Conservation (phyloP, 2,888 invertebrate genomes). For the Agriopis leucophaearia region DNA sequence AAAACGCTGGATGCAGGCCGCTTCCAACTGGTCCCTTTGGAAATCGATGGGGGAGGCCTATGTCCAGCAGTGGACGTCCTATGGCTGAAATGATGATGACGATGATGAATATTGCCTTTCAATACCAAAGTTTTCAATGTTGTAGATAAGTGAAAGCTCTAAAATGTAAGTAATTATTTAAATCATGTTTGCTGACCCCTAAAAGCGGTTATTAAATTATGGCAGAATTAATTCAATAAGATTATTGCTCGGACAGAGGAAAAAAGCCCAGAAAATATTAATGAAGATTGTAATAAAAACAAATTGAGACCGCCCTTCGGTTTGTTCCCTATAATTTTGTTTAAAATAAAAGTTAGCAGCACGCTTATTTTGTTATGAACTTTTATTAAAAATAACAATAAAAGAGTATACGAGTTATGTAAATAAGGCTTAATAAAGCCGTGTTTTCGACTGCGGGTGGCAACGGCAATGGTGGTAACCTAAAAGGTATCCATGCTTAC, state of each 20-base stretch:
- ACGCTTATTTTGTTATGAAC: conserved; percentile 2
- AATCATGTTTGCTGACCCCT: conserved; percentile 6
- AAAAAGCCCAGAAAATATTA: conserved; percentile 43
- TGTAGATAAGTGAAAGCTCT: too few species aligned
- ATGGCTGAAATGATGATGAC: too few species aligned
- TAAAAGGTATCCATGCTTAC: too few species aligned
- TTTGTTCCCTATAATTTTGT: conserved; percentile 21
- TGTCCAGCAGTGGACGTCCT: too few species aligned
- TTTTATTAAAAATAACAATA: background rate
- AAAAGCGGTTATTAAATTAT: conserved; percentile 41
- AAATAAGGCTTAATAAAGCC: too few species aligned
- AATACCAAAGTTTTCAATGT: too few species aligned
- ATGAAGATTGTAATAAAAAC: conserved; percentile 40
- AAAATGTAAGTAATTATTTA: background rate
- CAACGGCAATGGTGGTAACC: too few species aligned
- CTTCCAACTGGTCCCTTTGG: too few species aligned
- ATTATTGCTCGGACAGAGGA: conserved; percentile 41
- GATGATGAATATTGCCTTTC: too few species aligned
- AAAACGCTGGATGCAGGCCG: too few species aligned
- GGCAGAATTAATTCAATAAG: conserved; percentile 48
- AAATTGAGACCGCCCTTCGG: conserved; percentile 25
- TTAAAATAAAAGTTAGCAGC: conserved; percentile 19
- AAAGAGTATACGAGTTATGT: background rate
- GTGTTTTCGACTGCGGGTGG: too few species aligned
- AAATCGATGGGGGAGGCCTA: too few species aligned